A percentile compares a stretch with the other conserved stretches of the same genome.
phyloP scores from a whole-genome alignment of 2,113 vertebrate genomes.

The Cyprinodon tularosa region DNA sequence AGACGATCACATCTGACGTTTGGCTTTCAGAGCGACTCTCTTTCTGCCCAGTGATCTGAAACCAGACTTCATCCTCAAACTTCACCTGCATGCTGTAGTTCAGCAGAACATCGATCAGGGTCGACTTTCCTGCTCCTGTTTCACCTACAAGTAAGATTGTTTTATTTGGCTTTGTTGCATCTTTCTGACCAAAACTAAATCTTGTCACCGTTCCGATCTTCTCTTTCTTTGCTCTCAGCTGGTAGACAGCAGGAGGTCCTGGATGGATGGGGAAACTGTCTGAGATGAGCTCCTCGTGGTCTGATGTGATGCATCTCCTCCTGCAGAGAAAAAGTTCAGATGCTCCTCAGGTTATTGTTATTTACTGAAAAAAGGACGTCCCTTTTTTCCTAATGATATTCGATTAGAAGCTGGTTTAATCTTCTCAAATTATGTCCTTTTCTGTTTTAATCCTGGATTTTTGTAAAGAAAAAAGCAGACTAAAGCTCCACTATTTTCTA shows the following conservation, averaged over 20 bases:
- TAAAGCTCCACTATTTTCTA: no score
- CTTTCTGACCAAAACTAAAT: constrained; percentile 13
- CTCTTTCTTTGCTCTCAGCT: not conserved
- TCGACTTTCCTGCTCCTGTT: constrained; percentile 9
- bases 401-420: no score
- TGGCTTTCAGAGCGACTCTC: not conserved
- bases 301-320: no score
- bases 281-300: not conserved
- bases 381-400: no score
- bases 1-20: constrained; percentile 34
- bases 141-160: constrained; percentile 31
- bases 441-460: no score
- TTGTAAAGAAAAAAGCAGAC: no score
- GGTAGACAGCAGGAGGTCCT: no score
- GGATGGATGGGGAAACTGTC: not conserved
- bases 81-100: constrained; percentile 4
- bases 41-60: not conserved
- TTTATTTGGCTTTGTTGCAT: not conserved
- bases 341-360: no score
- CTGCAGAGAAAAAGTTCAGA: no score
- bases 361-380: no score
- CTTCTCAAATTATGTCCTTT: no score
- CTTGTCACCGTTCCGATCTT: constrained; percentile 1
- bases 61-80: constrained; percentile 32
- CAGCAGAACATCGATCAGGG: not conserved